These are phyloP conservation scores for Cryptophagus acutangulus DNA, from an alignment of 2,888 invertebrate species.

Conservation along the genomic window DNA sequence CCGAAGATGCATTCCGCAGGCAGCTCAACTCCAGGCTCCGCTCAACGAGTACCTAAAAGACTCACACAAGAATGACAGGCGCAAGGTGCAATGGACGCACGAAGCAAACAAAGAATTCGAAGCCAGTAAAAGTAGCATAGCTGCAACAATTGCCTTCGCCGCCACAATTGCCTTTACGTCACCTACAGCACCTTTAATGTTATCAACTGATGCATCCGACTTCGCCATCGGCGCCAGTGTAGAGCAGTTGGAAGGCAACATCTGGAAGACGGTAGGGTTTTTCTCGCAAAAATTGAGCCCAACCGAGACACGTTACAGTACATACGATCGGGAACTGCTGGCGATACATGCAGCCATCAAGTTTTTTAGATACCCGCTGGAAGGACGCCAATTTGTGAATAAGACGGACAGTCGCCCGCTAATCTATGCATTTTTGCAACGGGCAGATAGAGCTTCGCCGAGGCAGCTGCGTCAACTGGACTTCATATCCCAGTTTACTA, in stretches of 20 bases:
- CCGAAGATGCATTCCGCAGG: too few species aligned
- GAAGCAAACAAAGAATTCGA: constrained; percentile 9
- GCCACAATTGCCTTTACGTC: constrained; percentile 17
- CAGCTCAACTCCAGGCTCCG: constrained; percentile 17
- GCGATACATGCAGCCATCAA: constrained; percentile 38
- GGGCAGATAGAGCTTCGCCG: constrained; percentile 8
- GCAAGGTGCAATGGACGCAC: constrained; percentile 13
- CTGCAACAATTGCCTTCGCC: constrained; percentile 12
- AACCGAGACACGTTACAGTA: constrained; percentile 34
- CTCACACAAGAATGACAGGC: not conserved
- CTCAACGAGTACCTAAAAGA: constrained; percentile 11
- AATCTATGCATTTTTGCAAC: constrained; percentile 6
- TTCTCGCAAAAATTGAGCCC: constrained; percentile 12
- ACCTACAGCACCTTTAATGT: constrained; percentile 2
- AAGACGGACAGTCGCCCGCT: constrained; percentile 39
- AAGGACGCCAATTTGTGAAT: constrained; percentile 35
- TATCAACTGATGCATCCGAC: constrained; percentile 3
- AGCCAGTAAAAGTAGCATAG: constrained; percentile 9
- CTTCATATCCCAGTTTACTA: not conserved
- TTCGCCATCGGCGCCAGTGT: constrained; percentile 11
- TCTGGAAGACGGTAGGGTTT: constrained; percentile 11
- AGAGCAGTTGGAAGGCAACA: constrained; percentile 3
- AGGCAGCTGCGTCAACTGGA: not conserved
- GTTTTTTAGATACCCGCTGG: constrained; percentile 39
- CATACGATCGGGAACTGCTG: constrained; percentile 41